Evolutionary conservation across 2,888 invertebrate genomes (phyloP), one percentile per base, ranked within the genome.

Genomic region (Rhogogaster chlorosoma): DNA sequence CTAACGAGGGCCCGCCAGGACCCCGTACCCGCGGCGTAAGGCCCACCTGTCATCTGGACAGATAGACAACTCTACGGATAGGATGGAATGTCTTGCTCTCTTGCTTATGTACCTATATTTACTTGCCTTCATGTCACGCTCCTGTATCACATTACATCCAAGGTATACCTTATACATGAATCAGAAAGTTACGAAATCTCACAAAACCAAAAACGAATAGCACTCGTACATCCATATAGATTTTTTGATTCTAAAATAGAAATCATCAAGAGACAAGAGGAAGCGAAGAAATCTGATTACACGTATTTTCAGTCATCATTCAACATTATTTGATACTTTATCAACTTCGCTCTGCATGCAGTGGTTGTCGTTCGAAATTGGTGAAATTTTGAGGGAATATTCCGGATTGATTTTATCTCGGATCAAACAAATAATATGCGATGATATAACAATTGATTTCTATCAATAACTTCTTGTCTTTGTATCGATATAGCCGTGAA

Each of bases 1-100:
- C 92, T 92, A 92, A 93, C 92, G 91, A 92, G 91, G 90, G 90
- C 89, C 88, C 89, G 89, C 90, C 45, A 61, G 67, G 67, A 49
- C 80, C 61, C 57, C 22, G 80, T 26, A 36, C 80, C 80, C 80
- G 38, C 80, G 80, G 22, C 80, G 61, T 38, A 38, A 61, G 80
- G 57, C 80, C 80, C 80, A 80, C 80, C 80, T 80, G 80, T 80
- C 80, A 80, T 61, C 22, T 80, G n/a, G 38, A 38, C 57, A 49
- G 80, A 80, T 80, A 80, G 78, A 80, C 78, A 61, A 61, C 38
- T 36, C 18, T 7, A n/a, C 36, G 61, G 36, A 61, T 38, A 61
- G 22, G 26, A 80, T 61, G 36, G 49, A 61, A 80, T 38, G 61
- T n/a, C 38, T 38, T n/a, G 22, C 45, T 77, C 53, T 77, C 53